phyloP scores from a whole-genome alignment of 2,797 vertebrate species.

The Trachops cirrhosus region DNA sequence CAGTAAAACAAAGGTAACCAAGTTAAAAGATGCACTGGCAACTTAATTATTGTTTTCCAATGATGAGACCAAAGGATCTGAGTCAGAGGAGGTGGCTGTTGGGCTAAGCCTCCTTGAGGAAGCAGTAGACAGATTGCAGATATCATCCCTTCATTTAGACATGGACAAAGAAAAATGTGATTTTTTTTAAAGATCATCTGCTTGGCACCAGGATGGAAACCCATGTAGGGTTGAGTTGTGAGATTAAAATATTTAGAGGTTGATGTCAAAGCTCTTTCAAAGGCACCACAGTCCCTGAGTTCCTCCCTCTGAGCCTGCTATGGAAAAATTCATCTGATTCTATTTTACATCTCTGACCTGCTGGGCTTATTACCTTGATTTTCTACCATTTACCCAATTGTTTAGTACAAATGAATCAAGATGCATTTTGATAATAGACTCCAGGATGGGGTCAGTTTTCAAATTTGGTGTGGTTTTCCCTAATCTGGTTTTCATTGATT shows the following conservation, averaged over 20 bases:
- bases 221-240: background rate
- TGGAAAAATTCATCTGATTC: background rate
- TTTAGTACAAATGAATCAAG: constrained; percentile 59
- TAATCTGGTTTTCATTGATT: constrained; percentile 77
- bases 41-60: background rate
- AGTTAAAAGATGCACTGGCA: background rate
- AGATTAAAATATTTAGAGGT: background rate
- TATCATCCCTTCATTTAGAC: background rate
- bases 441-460: constrained; percentile 49
- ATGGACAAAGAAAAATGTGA: background rate
- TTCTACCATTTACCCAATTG: constrained; percentile 6
- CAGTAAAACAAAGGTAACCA: background rate
- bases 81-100: background rate
- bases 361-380: background rate
- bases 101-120: background rate
- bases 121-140: background rate
- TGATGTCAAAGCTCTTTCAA: background rate
- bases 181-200: background rate
- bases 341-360: constrained; percentile 34
- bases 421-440: constrained; percentile 63
- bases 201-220: background rate
- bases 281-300: background rate
- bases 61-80: background rate
- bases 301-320: background rate
- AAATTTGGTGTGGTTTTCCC: constrained; percentile 58